Conservation (phyloP, 2,113 vertebrate genomes). For the Falco punctatus region DNA sequence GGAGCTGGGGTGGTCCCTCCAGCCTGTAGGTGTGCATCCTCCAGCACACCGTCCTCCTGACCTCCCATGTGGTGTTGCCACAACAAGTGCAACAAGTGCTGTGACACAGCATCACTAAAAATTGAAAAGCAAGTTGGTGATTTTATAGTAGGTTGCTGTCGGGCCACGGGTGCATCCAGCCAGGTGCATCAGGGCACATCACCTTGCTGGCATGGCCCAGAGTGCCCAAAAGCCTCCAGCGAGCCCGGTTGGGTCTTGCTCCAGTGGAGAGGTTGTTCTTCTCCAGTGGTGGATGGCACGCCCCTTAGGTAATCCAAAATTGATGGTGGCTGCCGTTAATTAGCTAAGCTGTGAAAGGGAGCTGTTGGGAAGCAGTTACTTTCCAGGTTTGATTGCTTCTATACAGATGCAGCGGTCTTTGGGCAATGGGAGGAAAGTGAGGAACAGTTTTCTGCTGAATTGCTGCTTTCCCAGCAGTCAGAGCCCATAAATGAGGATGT, state of each 20-base stretch:
- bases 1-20: background rate
- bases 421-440: background rate
- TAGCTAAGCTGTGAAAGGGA: background rate
- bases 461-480: background rate
- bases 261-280: background rate
- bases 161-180: fast-evolving
- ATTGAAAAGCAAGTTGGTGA: fast-evolving
- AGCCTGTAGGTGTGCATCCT: fast-evolving
- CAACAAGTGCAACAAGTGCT: fast-evolving
- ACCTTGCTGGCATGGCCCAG: background rate
- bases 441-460: background rate
- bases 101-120: fast-evolving
- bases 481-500: background rate
- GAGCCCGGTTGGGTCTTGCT: too few species aligned
- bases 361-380: fast-evolving
- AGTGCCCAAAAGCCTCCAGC: fast-evolving
- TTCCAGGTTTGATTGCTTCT: fast-evolving
- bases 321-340: fast-evolving
- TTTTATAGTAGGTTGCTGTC: background rate
- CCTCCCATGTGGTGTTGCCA: fast-evolving
- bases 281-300: fast-evolving
- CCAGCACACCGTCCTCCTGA: background rate
- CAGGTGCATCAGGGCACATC: fast-evolving
- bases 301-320: background rate
- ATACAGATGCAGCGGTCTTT: fast-evolving